phyloP scores from a whole-genome alignment of 92 coral and sea anemone genomes.

The Zoanthus sociatus region DNA sequence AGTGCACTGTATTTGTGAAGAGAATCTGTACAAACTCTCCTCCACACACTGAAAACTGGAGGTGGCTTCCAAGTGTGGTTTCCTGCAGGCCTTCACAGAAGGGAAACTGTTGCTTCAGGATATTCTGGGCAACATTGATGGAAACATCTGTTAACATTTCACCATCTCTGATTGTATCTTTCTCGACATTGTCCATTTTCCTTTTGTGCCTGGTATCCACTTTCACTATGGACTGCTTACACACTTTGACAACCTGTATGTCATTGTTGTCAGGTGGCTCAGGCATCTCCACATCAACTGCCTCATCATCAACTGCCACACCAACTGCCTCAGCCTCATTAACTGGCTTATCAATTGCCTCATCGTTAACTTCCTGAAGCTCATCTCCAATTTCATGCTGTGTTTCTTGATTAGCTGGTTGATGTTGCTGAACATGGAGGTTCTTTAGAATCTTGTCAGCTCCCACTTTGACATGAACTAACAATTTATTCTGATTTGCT shows the following conservation, averaged over 20 bases:
- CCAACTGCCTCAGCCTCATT: neutral
- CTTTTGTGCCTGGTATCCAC: slow-evolving; percentile 21
- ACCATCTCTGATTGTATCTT: slow-evolving; percentile 18
- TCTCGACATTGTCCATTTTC: slow-evolving; percentile 35
- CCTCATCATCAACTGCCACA: neutral
- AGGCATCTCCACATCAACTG: neutral
- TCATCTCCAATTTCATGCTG: too few relatives aligned
- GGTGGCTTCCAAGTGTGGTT: slow-evolving; percentile 50
- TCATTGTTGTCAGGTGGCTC: slow-evolving; percentile 22
- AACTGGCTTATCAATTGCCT: too few relatives aligned
- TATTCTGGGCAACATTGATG: slow-evolving; percentile 38
- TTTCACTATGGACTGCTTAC: slow-evolving; percentile 18
- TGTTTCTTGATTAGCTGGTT: too few relatives aligned
- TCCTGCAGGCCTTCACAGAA: slow-evolving; percentile 47
- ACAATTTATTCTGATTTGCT: too few relatives aligned
- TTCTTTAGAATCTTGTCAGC: too few relatives aligned
- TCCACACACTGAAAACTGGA: slow-evolving; percentile 48
- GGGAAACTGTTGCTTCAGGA: slow-evolving; percentile 37
- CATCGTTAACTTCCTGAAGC: too few relatives aligned
- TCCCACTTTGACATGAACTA: too few relatives aligned
- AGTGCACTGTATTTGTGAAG: slow-evolving; percentile 59
- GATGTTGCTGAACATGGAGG: neutral
- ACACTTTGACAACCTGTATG: slow-evolving; percentile 2
- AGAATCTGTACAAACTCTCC: slow-evolving; percentile 73
- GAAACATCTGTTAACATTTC: slow-evolving; percentile 46